Evolutionary conservation across 2,888 invertebrate genomes (phyloP).

Genomic region (Eristalis arbustorum): DNA sequence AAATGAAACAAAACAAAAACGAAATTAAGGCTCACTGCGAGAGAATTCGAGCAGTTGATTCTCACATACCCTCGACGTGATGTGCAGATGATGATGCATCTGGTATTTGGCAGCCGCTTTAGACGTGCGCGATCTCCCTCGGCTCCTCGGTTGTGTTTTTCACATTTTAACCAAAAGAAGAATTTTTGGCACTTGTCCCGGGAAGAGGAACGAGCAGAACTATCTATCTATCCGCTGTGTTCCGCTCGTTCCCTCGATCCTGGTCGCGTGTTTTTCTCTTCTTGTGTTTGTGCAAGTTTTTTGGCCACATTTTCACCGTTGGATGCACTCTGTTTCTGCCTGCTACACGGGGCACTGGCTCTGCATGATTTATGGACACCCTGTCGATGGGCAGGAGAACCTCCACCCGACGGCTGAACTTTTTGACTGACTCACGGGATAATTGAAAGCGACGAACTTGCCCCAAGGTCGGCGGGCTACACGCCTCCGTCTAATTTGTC

Average conservation of each 20-base stretch:
- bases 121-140: constrained; percentile 36
- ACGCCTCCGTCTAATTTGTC: constrained; percentile 49
- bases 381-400: not conserved
- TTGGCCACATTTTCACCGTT: constrained; percentile 44
- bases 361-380: constrained; percentile 56
- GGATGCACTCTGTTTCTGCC: constrained; percentile 51
- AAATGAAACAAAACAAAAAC: constrained; percentile 29
- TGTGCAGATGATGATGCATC: constrained; percentile 58
- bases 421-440: constrained; percentile 24
- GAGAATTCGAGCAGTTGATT: constrained; percentile 3
- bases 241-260: not conserved
- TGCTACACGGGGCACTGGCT: constrained; percentile 44
- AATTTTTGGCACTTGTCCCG: constrained; percentile 56
- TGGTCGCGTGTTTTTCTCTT: not conserved
- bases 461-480: constrained; percentile 41
- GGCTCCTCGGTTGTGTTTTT: not conserved
- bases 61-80: constrained; percentile 31
- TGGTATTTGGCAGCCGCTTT: constrained; percentile 64
- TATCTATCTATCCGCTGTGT: not conserved
- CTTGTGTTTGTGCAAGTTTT: constrained; percentile 5
- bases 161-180: constrained; percentile 50
- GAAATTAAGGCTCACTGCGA: constrained; percentile 33
- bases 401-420: not conserved
- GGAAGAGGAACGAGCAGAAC: not conserved
- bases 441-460: constrained; percentile 7